phyloP scores from a whole-genome alignment of 2,888 invertebrate species.

The Hemistola chrysoprasaria region DNA sequence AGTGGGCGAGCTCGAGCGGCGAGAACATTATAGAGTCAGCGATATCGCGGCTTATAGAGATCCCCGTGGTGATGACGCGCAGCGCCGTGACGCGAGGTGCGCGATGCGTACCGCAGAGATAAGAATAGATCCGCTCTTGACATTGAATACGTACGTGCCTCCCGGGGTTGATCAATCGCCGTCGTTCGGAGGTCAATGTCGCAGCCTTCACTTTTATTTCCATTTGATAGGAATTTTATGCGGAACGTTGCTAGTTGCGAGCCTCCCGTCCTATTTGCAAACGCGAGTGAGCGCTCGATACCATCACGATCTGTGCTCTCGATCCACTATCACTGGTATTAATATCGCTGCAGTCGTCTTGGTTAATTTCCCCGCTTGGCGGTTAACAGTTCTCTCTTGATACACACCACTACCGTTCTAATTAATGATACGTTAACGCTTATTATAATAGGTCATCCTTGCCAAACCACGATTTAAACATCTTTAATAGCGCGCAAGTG shows the following conservation, averaged over 20 bases:
- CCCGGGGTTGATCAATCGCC: conserved; percentile 45
- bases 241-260: conserved; percentile 15
- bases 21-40: no score
- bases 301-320: not conserved
- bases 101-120: conserved; percentile 33
- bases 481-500: conserved; percentile 3
- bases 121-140: conserved; percentile 52
- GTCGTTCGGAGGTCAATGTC: conserved; percentile 45
- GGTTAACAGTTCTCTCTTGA: conserved; percentile 22
- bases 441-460: conserved; percentile 10
- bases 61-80: conserved; percentile 36
- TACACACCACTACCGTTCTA: conserved; percentile 20
- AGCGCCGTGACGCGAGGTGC: conserved; percentile 35
- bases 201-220: conserved; percentile 44
- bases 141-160: conserved; percentile 48
- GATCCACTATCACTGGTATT: conserved; percentile 7
- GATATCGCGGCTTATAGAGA: conserved; percentile 33
- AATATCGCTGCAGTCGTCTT: conserved; percentile 9
- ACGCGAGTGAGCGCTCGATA: not conserved
- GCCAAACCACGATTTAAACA: conserved; percentile 13
- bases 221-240: conserved; percentile 28
- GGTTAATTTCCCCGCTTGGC: conserved; percentile 22
- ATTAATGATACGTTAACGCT: conserved; percentile 18
- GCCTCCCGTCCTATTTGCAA: conserved; percentile 6
- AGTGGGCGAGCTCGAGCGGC: conserved; percentile 20